Conservation (phyloP, 2,113 vertebrate genomes). For the Oreotragus oreotragus region DNA sequence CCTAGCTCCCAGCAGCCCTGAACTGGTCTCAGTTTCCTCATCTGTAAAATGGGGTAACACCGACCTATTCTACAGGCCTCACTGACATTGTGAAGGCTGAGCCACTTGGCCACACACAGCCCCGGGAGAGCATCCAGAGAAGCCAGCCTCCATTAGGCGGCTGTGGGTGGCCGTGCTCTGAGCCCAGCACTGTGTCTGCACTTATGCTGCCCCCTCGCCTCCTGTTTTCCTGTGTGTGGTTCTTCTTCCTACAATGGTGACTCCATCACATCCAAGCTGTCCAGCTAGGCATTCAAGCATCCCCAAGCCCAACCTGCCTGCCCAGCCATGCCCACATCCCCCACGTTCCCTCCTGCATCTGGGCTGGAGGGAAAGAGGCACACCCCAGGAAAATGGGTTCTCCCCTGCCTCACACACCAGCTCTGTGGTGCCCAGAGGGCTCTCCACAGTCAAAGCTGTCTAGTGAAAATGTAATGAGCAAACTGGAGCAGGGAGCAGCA, state of each 20-base stretch:
- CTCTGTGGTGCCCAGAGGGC: not conserved
- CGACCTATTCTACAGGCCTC: not conserved
- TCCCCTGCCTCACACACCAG: not conserved
- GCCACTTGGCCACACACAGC: rapidly evolving
- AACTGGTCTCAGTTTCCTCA: not conserved
- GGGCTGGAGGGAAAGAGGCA: not conserved
- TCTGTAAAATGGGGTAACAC: not conserved
- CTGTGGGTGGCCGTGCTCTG: rapidly evolving
- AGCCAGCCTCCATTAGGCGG: rapidly evolving
- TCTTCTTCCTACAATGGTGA: not conserved
- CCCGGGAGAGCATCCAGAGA: not conserved
- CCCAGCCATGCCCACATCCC: not conserved
- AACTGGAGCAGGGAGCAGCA: rapidly evolving
- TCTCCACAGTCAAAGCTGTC: not conserved
- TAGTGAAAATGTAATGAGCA: rapidly evolving
- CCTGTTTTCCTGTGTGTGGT: not conserved
- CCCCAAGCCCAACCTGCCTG: not conserved
- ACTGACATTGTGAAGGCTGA: not conserved
- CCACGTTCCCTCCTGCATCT: not conserved
- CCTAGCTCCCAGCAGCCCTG: not conserved
- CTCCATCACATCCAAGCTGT: not conserved
- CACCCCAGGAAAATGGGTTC: not conserved
- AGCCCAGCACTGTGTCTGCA: not conserved
- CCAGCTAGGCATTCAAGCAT: not conserved
- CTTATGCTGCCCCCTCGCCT: not conserved